These are phyloP conservation scores for Proterorhinus semilunaris DNA, from an alignment of 2,113 vertebrate species.

Conservation along the genomic window DNA sequence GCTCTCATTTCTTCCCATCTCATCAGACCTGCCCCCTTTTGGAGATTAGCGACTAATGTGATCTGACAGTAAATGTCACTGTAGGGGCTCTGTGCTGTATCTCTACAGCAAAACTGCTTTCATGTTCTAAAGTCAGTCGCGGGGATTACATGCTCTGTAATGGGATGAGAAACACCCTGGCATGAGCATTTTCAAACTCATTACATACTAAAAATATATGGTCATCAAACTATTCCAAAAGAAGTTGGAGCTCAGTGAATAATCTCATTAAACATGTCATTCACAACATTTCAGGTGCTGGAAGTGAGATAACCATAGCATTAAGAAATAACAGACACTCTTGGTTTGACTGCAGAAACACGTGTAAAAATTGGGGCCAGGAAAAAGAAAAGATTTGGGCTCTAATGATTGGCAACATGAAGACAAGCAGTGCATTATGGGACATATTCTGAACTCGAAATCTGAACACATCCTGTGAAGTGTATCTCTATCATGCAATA, in stretches of 20 bases:
- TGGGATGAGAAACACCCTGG: slow-evolving; percentile 48
- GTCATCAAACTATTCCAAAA: slow-evolving; percentile 23
- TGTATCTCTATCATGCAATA: too few relatives aligned
- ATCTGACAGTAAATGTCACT: slow-evolving; percentile 60
- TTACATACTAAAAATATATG: slow-evolving; percentile 44
- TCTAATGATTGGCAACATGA: neutral
- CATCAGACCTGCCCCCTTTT: slow-evolving; percentile 24
- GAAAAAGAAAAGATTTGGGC: neutral
- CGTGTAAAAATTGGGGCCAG: neutral
- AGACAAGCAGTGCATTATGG: too few relatives aligned
- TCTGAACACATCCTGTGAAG: too few relatives aligned
- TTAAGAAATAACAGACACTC: neutral
- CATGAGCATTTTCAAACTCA: slow-evolving; percentile 34
- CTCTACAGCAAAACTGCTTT: slow-evolving; percentile 50
- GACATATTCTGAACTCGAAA: too few relatives aligned
- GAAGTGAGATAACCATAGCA: too few relatives aligned
- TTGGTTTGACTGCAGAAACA: neutral
- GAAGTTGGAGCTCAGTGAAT: neutral
- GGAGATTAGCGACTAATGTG: slow-evolving; percentile 51
- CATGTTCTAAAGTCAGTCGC: slow-evolving; percentile 61
- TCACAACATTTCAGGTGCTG: neutral
- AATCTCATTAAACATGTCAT: neutral
- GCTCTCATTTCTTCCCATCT: slow-evolving; percentile 10
- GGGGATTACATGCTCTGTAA: slow-evolving; percentile 62
- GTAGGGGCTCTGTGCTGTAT: slow-evolving; percentile 26